phyloP scores from a whole-genome alignment of 2,888 invertebrate species.

The Monopis laevigella region DNA sequence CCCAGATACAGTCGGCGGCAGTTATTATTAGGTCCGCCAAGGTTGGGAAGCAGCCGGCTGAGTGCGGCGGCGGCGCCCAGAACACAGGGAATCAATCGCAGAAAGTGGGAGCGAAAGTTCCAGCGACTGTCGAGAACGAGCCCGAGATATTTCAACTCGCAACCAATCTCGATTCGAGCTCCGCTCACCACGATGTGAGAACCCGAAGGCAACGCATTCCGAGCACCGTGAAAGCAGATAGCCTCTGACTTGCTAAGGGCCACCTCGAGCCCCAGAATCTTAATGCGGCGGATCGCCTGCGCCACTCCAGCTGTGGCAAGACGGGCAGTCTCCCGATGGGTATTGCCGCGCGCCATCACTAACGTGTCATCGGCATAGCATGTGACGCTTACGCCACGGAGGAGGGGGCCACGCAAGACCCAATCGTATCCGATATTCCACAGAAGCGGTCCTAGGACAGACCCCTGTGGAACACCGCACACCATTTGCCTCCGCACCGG shows the following conservation, averaged over 20 bases:
- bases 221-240: not conserved
- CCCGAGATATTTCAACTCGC: conserved; percentile 16
- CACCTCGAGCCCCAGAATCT: not conserved
- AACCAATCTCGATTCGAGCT: conserved; percentile 9
- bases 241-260: not conserved
- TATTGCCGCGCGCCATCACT: conserved; percentile 9
- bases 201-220: not conserved
- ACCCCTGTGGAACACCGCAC: conserved; percentile 19
- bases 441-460: conserved; percentile 18
- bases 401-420: conserved; percentile 13
- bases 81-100: not conserved
- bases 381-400: not conserved
- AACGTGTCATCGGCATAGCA: conserved; percentile 19
- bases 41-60: not conserved
- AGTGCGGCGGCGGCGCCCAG: not conserved
- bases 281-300: not conserved
- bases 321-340: not conserved
- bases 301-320: not conserved
- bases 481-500: not conserved
- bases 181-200: conserved; percentile 3
- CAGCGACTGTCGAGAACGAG: conserved; percentile 16
- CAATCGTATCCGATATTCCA: conserved; percentile 12
- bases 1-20: not conserved
- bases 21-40: not conserved
- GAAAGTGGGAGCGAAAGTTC: conserved; percentile 15